Conservation (phyloP, 2,113 vertebrate genomes). For the Phaethornis superciliosus region DNA sequence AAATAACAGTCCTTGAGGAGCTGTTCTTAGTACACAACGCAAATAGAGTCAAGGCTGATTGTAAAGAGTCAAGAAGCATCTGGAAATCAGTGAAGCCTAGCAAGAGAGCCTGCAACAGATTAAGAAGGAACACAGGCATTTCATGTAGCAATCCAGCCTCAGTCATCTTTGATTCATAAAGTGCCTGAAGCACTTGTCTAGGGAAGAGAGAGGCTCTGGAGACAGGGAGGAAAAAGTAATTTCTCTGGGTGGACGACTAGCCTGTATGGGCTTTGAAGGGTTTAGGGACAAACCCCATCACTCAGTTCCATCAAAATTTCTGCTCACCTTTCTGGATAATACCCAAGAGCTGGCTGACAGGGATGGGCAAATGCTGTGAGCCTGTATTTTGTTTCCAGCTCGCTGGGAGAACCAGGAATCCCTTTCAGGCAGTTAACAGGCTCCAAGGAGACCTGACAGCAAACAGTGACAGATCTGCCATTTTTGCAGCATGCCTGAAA, state of each 20-base stretch:
- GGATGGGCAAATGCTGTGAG: background rate
- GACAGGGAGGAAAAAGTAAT: background rate
- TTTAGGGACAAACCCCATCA: background rate
- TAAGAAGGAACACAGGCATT: background rate
- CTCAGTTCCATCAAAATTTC: background rate
- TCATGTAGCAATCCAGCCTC: background rate
- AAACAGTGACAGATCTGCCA: background rate
- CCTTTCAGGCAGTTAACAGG: background rate
- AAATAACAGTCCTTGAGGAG: background rate
- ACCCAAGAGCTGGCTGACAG: background rate
- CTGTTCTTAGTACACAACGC: background rate
- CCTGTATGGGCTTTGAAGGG: background rate
- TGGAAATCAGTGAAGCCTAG: background rate
- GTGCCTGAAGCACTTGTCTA: background rate
- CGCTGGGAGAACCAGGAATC: background rate
- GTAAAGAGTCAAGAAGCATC: background rate
- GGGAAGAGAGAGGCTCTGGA: background rate
- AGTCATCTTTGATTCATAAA: background rate
- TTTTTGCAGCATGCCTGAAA: background rate
- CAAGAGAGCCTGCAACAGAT: background rate
- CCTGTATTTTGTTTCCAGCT: background rate
- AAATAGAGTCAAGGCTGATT: background rate
- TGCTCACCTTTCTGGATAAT: background rate
- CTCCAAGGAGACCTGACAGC: background rate
- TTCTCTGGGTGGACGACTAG: background rate